Percentiles rank a stretch among this genome's conserved stretches.
Evolutionary conservation across 2,888 invertebrate genomes (phyloP).

Genomic region (Sepiola atlantica): DNA sequence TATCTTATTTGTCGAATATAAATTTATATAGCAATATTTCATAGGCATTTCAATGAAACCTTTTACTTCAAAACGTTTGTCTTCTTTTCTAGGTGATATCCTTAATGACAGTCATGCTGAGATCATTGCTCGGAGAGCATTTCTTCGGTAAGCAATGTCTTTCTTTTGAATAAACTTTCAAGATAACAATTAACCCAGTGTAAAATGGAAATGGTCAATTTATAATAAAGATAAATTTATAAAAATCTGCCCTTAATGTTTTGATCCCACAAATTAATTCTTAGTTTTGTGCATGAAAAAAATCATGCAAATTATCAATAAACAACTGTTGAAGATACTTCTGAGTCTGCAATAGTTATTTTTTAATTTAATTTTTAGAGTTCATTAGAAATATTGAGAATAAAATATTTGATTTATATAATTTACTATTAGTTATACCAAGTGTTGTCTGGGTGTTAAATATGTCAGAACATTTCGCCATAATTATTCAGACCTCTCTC

Average conservation of each 20-base stretch:
- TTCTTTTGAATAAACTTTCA: not conserved
- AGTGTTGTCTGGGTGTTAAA: too few relatives aligned
- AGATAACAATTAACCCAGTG: not conserved
- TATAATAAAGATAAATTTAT: not conserved
- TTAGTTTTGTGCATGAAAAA: not conserved
- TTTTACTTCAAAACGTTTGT: not conserved
- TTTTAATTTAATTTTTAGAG: too few relatives aligned
- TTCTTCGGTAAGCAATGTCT: constrained; percentile 82
- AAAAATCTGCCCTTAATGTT: not conserved
- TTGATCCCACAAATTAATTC: not conserved
- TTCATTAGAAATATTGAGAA: too few relatives aligned
- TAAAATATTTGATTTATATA: too few relatives aligned
- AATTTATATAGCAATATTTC: not conserved
- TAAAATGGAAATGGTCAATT: not conserved
- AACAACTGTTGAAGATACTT: too few relatives aligned
- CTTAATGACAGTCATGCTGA: constrained; percentile 95
- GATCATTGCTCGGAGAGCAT: constrained; percentile 87
- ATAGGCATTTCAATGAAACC: not conserved
- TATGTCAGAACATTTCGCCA: too few relatives aligned
- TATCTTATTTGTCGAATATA: not conserved
- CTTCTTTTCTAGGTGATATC: constrained; percentile 76
- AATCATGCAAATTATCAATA: not conserved
- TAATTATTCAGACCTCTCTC: too few relatives aligned
- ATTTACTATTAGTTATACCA: too few relatives aligned
- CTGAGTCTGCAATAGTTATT: too few relatives aligned